Conservation (phyloP, 2,888 invertebrate species). For the Luffia ferchaultella region DNA sequence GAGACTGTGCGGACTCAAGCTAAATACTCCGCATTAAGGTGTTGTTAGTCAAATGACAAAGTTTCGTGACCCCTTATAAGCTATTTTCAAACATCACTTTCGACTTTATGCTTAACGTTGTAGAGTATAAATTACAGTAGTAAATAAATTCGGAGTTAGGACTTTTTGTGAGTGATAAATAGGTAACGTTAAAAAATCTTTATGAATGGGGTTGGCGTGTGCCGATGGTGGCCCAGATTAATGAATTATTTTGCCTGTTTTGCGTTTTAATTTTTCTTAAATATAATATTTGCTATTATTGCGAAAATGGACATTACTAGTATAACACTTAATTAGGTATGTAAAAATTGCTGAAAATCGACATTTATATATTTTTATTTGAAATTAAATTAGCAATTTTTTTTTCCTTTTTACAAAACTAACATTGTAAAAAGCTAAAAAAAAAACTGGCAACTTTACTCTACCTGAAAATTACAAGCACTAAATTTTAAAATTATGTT, state of each 20-base stretch:
- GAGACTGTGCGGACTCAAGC: slow-evolving; percentile 44
- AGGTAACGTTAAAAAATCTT: slow-evolving; percentile 35
- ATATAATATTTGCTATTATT: too few relatives aligned
- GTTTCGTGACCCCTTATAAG: background rate
- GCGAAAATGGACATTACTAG: too few relatives aligned
- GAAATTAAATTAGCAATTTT: too few relatives aligned
- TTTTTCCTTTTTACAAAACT: too few relatives aligned
- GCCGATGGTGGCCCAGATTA: slow-evolving; percentile 41
- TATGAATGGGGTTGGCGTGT: slow-evolving; percentile 50
- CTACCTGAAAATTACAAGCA: too few relatives aligned
- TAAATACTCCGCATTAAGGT: slow-evolving; percentile 60
- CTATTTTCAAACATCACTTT: background rate
- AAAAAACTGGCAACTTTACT: too few relatives aligned
- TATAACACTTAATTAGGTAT: too few relatives aligned
- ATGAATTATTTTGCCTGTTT: slow-evolving; percentile 46
- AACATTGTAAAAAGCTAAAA: too few relatives aligned
- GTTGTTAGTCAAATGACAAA: slow-evolving; percentile 55
- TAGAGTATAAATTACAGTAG: background rate
- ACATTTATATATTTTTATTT: too few relatives aligned
- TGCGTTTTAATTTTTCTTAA: slow-evolving; percentile 49
- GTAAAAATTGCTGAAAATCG: too few relatives aligned
- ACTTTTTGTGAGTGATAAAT: slow-evolving; percentile 7
- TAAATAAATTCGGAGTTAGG: background rate
- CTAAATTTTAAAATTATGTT: too few relatives aligned
- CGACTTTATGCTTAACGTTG: background rate